Conservation (phyloP, 2,797 vertebrate species). For the Ceryle rudis region DNA sequence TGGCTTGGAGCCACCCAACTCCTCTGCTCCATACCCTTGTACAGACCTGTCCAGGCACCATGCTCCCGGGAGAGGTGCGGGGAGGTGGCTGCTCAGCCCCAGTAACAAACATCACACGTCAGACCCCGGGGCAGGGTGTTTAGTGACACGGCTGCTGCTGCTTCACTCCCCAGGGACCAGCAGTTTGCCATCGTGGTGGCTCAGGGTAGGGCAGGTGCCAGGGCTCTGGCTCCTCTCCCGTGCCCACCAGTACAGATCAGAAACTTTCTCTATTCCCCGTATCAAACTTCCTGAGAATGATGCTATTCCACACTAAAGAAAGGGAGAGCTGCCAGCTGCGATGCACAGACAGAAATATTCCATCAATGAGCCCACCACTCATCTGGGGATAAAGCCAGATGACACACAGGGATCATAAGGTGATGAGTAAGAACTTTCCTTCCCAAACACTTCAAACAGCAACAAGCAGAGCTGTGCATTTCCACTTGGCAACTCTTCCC, state of each 20-base stretch:
- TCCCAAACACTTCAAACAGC: neutral
- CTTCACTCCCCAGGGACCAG: rapidly evolving
- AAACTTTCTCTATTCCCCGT: neutral
- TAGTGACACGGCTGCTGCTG: neutral
- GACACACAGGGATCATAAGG: constrained; percentile 14
- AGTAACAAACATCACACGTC: rapidly evolving
- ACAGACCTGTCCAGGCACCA: neutral
- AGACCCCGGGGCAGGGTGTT: rapidly evolving
- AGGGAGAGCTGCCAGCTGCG: neutral
- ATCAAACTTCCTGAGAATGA: neutral
- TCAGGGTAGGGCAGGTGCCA: neutral
- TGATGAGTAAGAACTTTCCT: constrained; percentile 49
- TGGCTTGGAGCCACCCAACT: too few species aligned
- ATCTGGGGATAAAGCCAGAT: neutral
- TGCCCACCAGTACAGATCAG: neutral
- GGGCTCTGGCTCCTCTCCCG: neutral
- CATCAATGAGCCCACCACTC: neutral
- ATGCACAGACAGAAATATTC: neutral
- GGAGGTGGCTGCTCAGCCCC: neutral
- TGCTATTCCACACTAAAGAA: neutral
- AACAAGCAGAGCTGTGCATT: neutral
- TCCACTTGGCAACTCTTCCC: neutral
- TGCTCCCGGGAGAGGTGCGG: rapidly evolving
- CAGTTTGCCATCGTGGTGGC: neutral
- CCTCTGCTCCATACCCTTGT: rapidly evolving